These are phyloP conservation scores for Smutsia gigantea DNA, from an alignment of 2,797 vertebrate species.

Conservation along the genomic window DNA sequence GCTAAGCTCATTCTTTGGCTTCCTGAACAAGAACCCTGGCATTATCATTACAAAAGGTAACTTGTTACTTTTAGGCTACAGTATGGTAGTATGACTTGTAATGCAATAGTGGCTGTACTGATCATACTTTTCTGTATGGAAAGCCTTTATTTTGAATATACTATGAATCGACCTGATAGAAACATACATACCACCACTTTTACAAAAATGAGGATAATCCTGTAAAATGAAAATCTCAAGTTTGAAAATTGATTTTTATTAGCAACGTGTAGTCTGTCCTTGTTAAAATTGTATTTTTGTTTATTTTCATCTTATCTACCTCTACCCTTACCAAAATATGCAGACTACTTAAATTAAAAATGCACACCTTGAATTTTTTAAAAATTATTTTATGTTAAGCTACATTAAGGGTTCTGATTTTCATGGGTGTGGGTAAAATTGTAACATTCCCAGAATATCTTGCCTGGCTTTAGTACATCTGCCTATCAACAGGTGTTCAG, in stretches of 20 bases:
- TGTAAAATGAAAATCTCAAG: conserved; percentile 7
- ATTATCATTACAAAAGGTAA: background rate
- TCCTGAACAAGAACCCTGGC: too few relatives aligned
- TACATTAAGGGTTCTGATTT: background rate
- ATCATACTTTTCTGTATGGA: background rate
- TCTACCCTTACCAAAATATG: background rate
- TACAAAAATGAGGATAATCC: background rate
- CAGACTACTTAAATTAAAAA: background rate
- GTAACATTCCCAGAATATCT: too few relatives aligned
- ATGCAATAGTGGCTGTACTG: background rate
- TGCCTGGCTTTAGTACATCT: too few relatives aligned
- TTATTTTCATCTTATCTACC: background rate
- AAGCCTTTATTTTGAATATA: background rate
- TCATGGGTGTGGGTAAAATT: background rate
- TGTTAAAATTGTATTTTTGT: background rate
- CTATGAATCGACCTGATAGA: background rate
- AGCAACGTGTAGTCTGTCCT: background rate
- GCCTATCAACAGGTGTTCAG: too few relatives aligned
- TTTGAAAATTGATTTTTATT: conserved; percentile 3
- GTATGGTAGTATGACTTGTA: background rate
- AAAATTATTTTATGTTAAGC: background rate
- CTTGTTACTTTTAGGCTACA: background rate
- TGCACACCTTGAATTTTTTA: background rate
- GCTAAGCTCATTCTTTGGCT: too few relatives aligned
- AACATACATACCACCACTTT: background rate